Base-by-base conservation (phyloP, 2,113 vertebrate species). In the Mormyrus lacerda region DNA sequence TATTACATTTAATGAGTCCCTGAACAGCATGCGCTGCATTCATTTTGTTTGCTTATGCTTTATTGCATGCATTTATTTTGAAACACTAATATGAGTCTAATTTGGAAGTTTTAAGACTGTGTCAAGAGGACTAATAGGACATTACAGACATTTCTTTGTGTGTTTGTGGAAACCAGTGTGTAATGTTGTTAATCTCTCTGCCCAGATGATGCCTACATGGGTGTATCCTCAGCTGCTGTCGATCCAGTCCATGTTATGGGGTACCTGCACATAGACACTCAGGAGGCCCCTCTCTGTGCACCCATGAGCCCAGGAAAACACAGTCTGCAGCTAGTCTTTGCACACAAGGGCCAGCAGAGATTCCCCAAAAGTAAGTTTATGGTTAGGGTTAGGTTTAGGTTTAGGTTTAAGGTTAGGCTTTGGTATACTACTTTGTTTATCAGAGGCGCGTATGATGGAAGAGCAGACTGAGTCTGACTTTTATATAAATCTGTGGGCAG, bases 201-300 rank as follows among this genome's bases (percentile, higher is more conserved):
- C 69, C 15, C n/a, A 61, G 17, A 61, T 0, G 2, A 42, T 47
- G 42, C 44, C 44, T 24, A 3, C 21, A 11, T 61, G 19, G 27
- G 7, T 17, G 6, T 55, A 24, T 8, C 13, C 24, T 48, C 39
- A 89, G 76, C 87, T 83, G 44, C 47, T 85, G 31, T 19, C 27
- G 90, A 94, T 94, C 94, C 93, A 95, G 42, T 24, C 0, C 3
- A 88, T 94, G 92, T 94, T 94, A 21, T 0, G 2, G 88, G 93
- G 94, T 88, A 95, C 27, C 53, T 93, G 92, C 87, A 90, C 92
- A 90, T 94, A 93, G 73, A 93, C 91, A 69, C 91, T 58, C 0
- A 0, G 21, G 87, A 93, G 93, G 89, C 93, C 91, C 0, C 87
- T 35, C 89, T 88, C 31, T 48, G 89, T 89, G 85, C 90, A 91